phyloP scores from a whole-genome alignment of 2,797 vertebrate species.

The Rachycentron canadum region DNA sequence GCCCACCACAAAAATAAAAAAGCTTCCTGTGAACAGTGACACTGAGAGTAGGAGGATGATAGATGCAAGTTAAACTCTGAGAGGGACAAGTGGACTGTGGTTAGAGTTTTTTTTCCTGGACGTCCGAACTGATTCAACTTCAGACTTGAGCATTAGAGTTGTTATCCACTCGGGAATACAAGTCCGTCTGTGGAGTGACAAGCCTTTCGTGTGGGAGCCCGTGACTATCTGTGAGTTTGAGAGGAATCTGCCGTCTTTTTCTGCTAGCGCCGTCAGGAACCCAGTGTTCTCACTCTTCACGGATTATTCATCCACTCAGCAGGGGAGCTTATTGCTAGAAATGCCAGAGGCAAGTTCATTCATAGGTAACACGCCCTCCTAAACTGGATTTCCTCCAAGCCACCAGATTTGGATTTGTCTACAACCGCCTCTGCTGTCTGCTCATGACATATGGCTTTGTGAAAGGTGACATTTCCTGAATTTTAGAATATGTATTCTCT shows the following conservation, averaged over 20 bases:
- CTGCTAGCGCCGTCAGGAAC: slow-evolving; percentile 32
- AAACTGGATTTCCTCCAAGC: slow-evolving; percentile 66
- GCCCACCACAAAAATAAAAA: slow-evolving; percentile 74
- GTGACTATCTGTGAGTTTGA: slow-evolving; percentile 49
- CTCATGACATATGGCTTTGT: slow-evolving; percentile 68
- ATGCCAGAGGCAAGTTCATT: slow-evolving; percentile 71
- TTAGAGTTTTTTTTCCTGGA: slow-evolving; percentile 54
- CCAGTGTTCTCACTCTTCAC: slow-evolving; percentile 56
- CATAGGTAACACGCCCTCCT: slow-evolving; percentile 61
- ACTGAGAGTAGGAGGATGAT: slow-evolving; percentile 55
- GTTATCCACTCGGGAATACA: slow-evolving; percentile 60
- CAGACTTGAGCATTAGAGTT: slow-evolving; percentile 35
- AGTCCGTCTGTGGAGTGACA: slow-evolving; percentile 50
- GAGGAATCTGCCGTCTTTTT: slow-evolving; percentile 48
- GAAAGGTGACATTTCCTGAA: slow-evolving; percentile 70
- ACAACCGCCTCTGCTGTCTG: slow-evolving; percentile 67
- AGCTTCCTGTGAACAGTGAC: slow-evolving; percentile 46
- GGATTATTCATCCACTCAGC: slow-evolving; percentile 70
- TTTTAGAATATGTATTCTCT: slow-evolving; percentile 42
- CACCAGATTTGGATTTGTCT: slow-evolving; percentile 67
- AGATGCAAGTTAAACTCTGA: slow-evolving; percentile 70
- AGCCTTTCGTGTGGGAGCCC: slow-evolving; percentile 48
- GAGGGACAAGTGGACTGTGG: slow-evolving; percentile 31
- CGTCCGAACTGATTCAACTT: slow-evolving; percentile 46
- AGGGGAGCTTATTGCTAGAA: slow-evolving; percentile 57